Percentiles rank a stretch among this genome's conserved stretches.
These are phyloP conservation scores for Mesocentrotus franciscanus DNA, from an alignment of 53 echinoderm and acorn worm species.

Conservation along the genomic window DNA sequence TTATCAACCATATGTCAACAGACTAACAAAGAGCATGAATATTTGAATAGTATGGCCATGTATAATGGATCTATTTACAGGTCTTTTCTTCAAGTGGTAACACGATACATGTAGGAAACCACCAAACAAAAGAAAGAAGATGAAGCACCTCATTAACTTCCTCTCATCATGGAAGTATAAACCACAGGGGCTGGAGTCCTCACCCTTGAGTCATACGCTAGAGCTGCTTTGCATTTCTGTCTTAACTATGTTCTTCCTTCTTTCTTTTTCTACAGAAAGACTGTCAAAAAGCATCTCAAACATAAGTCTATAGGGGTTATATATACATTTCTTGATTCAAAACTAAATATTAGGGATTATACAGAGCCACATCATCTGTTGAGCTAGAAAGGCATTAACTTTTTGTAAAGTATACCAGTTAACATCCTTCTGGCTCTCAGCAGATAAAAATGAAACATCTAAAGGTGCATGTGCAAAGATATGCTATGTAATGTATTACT, in stretches of 20 bases:
- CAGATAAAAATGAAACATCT: no score
- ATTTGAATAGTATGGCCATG: not conserved
- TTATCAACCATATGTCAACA: slow-evolving; percentile 21
- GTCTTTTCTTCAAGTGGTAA: not conserved
- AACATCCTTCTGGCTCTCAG: no score
- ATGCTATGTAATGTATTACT: no score
- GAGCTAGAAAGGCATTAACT: no score
- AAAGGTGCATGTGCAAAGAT: no score
- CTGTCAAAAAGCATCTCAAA: not conserved
- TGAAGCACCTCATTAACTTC: not conserved
- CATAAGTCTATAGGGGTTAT: not conserved
- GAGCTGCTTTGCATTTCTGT: not conserved
- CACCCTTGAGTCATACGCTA: not conserved
- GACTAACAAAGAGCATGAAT: not conserved
- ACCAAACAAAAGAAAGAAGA: not conserved
- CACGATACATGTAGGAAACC: not conserved
- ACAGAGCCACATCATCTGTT: no score
- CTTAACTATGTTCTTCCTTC: not conserved
- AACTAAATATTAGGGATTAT: no score
- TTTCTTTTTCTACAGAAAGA: not conserved
- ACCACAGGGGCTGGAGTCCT: slow-evolving; percentile 14
- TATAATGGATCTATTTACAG: not conserved
- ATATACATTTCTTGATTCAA: no score
- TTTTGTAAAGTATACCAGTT: no score
- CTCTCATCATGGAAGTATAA: not conserved